These are phyloP conservation scores for Drosophila kanekoi DNA, from an alignment of 2,888 invertebrate genomes.

Conservation along the genomic window DNA sequence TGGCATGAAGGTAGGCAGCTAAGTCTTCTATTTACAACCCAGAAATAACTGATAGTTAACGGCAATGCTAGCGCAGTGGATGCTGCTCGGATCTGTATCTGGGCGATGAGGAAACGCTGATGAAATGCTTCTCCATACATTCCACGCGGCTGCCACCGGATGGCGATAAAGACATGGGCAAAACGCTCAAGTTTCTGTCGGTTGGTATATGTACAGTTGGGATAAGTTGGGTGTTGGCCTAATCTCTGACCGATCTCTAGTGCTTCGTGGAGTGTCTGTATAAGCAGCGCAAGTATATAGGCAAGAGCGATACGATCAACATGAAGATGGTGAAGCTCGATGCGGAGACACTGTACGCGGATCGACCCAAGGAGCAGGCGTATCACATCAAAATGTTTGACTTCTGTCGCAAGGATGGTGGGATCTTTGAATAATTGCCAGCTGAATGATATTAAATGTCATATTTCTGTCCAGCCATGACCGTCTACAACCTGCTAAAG, in stretches of 20 bases:
- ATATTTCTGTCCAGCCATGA: conserved; percentile 29
- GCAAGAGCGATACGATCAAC: conserved; percentile 70
- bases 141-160: conserved; percentile 59
- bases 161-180: conserved; percentile 34
- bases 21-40: no score
- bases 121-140: conserved; percentile 69
- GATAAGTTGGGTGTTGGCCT: no score
- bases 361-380: conserved; percentile 65
- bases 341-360: conserved; percentile 56
- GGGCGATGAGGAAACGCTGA: conserved; percentile 48
- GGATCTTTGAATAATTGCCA: neutral
- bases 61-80: conserved; percentile 42
- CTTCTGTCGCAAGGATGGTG: conserved; percentile 61
- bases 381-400: conserved; percentile 66
- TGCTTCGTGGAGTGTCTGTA: conserved; percentile 73
- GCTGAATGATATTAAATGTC: neutral
- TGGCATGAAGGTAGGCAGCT: conserved; percentile 42
- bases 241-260: conserved; percentile 22
- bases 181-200: conserved; percentile 62
- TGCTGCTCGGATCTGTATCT: conserved; percentile 59
- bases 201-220: conserved; percentile 29
- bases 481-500: conserved; percentile 43
- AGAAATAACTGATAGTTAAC: neutral
- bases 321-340: conserved; percentile 74
- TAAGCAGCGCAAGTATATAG: conserved; percentile 72